These are phyloP conservation scores for Australoheros facetus DNA, from an alignment of 2,797 vertebrate genomes.

Conservation along the genomic window DNA sequence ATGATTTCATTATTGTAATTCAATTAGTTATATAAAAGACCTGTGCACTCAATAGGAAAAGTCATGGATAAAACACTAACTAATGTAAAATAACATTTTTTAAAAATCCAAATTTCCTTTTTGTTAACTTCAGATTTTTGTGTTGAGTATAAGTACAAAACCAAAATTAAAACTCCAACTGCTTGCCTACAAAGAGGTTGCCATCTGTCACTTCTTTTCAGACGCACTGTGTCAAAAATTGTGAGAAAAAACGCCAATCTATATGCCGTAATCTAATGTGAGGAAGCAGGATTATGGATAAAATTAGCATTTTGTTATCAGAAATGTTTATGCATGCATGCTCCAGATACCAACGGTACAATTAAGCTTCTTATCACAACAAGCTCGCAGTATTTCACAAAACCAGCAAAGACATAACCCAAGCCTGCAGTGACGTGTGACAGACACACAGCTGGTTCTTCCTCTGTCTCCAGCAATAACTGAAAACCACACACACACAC, in stretches of 20 bases:
- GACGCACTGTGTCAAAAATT: conserved; percentile 30
- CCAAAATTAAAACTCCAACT: conserved; percentile 18
- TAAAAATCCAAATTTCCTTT: conserved; percentile 3
- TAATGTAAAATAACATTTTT: not conserved
- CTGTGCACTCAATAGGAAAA: not conserved
- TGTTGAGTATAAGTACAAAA: conserved; percentile 15
- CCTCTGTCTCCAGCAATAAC: conserved; percentile 10
- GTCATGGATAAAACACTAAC: conserved; percentile 21
- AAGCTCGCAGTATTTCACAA: conserved; percentile 42
- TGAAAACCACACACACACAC: not conserved
- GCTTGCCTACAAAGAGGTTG: conserved; percentile 27
- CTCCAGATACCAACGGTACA: conserved; percentile 35
- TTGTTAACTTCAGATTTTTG: conserved; percentile 3
- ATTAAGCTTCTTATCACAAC: conserved; percentile 47
- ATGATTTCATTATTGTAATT: not conserved
- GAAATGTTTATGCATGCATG: conserved; percentile 36
- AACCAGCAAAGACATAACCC: conserved; percentile 35
- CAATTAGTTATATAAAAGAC: not conserved
- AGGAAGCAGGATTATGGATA: conserved; percentile 41
- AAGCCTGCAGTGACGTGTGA: conserved; percentile 39
- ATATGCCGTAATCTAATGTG: conserved; percentile 33
- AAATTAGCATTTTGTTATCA: conserved; percentile 42
- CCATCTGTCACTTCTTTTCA: conserved; percentile 17
- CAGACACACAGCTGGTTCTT: conserved; percentile 21
- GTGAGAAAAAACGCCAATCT: conserved; percentile 17